These are phyloP conservation scores for Coilia nasus DNA, from an alignment of 2,797 vertebrate genomes.

Conservation along the genomic window DNA sequence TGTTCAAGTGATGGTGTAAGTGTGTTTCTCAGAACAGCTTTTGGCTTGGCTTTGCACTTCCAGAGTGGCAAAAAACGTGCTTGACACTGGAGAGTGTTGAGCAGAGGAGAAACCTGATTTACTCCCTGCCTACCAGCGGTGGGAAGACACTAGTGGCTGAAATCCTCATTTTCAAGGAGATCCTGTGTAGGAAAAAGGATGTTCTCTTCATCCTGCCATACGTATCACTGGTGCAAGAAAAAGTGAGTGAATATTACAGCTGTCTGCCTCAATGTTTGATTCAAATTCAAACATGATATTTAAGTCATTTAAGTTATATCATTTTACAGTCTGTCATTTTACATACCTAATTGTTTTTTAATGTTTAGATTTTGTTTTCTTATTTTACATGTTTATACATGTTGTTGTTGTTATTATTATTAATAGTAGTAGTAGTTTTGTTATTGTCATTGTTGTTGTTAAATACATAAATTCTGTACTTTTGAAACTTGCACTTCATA, in stretches of 20 bases:
- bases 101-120: constrained; percentile 91
- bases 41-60: constrained; percentile 18
- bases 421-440: background rate
- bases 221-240: constrained; percentile 95
- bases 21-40: background rate
- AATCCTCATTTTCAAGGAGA: constrained; percentile 90
- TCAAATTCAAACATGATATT: background rate
- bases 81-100: constrained; percentile 85
- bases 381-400: background rate
- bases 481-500: background rate
- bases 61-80: constrained; percentile 95
- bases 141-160: constrained; percentile 98
- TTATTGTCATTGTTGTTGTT: background rate
- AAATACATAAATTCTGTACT: background rate
- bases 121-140: constrained; percentile 93
- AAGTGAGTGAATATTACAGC: constrained; percentile 71
- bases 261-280: background rate
- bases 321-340: background rate
- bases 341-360: background rate
- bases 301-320: background rate
- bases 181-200: constrained; percentile 89
- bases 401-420: background rate
- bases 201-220: constrained; percentile 92
- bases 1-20: background rate
- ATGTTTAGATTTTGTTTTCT: background rate